Evolutionary conservation across 2,113 vertebrate genomes (phyloP).

Genomic region (Larimichthys crocea): DNA sequence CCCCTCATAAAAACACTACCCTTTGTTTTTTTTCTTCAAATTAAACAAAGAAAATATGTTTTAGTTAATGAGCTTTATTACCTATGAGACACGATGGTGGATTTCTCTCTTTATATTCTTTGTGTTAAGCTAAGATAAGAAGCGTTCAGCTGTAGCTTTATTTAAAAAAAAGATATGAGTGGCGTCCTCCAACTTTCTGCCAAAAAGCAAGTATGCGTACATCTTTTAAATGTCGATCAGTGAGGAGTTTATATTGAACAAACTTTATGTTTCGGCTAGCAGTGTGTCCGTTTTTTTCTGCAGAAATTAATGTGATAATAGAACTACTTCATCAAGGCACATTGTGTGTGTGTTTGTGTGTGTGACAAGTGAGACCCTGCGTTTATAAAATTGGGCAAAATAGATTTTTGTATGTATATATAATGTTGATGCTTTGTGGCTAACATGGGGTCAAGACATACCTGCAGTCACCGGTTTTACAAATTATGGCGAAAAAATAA

Average conservation of each 20-base stretch:
- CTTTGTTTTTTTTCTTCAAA: too few species aligned
- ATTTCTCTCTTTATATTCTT: too few species aligned
- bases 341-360: conserved; percentile 65
- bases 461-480: conserved; percentile 55
- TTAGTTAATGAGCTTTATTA: too few species aligned
- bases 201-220: neutral
- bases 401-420: conserved; percentile 42
- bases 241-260: conserved; percentile 10
- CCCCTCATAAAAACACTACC: too few species aligned
- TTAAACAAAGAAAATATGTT: too few species aligned
- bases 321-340: conserved; percentile 79
- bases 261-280: conserved; percentile 16
- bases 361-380: conserved; percentile 54
- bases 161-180: neutral
- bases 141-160: neutral
- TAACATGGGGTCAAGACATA: conserved; percentile 47
- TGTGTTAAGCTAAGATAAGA: neutral
- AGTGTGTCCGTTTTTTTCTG: conserved; percentile 35
- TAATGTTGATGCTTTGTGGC: conserved; percentile 44
- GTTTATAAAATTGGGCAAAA: conserved; percentile 62
- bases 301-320: conserved; percentile 54
- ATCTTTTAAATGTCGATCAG: neutral
- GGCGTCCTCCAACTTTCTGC: neutral
- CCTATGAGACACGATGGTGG: too few species aligned
- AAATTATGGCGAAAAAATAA: conserved; percentile 56